Evolutionary conservation across 2,113 vertebrate genomes (phyloP), one percentile per base, ranked within the genome.

Genomic region (Castor canadensis): DNA sequence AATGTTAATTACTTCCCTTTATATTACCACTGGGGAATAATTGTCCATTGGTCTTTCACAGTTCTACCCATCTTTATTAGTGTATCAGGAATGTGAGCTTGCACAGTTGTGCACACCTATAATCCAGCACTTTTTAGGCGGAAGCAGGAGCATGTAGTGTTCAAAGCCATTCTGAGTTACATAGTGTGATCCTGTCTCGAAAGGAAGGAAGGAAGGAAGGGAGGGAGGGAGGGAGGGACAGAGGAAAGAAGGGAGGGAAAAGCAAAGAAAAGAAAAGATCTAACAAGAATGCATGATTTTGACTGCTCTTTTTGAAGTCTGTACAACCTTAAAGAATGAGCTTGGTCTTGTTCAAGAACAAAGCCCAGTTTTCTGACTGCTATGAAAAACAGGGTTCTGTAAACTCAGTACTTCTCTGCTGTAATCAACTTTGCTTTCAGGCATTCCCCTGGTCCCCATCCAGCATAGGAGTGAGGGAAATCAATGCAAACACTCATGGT

Each of bases 391-490:
- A 62, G 22, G 5, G 0, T 62, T 22, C 38, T 72, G 54, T 26
- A 73, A 28, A 20, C 8, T 22, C 13, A 47, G 26, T 13, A 6
- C 4, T 80, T 45, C 62, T 26, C 4, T 73, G 38, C 10, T 26
- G 3, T 15, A 72, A 40, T 8, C 28, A 0, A 4, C 26, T 45
- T 0, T 35, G 16, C 28, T 16, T 40, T 1, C 32, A 73, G 1
- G 26, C 13, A 26, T 87, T 54, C n/a, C 11, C 15, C 7, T 12
- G 45, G 30, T 67, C 60, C 9, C 49, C 26, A 71, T n/a, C 24
- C 60, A 43, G 11, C 35, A 88, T 5, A 64, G 15, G 15, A 62
- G 15, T 3, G 47, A 22, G 35, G 0, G 9, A n/a, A 17, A 19
- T 4, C n/a, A 47, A 1, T 11, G 26, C 8, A 28, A 30, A 40